phyloP scores from a whole-genome alignment of 1,140 invertebrate species.

The Drosophila bocqueti region DNA sequence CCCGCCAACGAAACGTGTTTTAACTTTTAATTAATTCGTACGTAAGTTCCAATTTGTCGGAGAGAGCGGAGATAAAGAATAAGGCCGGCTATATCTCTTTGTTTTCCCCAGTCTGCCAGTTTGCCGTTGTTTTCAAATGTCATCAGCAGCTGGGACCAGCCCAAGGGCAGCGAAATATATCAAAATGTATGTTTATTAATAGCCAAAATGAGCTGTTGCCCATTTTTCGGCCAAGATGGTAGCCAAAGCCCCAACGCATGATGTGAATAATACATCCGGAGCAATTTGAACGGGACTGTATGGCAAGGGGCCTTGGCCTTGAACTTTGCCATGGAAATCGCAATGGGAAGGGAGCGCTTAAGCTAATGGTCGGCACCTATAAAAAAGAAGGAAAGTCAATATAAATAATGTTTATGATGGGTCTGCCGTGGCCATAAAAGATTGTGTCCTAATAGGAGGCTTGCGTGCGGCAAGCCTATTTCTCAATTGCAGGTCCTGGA shows the following conservation, averaged over 20 bases:
- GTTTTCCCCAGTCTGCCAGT: slow-evolving; percentile 5
- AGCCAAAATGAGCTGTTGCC: slow-evolving; percentile 48
- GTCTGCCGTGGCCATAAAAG: slow-evolving; percentile 51
- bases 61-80: slow-evolving; percentile 13
- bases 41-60: slow-evolving; percentile 9
- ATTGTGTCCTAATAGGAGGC: slow-evolving; percentile 45
- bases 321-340: slow-evolving; percentile 60
- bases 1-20: slow-evolving; percentile 47
- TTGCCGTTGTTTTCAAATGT: slow-evolving; percentile 48
- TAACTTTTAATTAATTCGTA: slow-evolving; percentile 42
- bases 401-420: slow-evolving; percentile 68
- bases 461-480: slow-evolving; percentile 56
- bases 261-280: slow-evolving; percentile 56
- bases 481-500: slow-evolving; percentile 33
- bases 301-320: slow-evolving; percentile 34
- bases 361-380: slow-evolving; percentile 61
- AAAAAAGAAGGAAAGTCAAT: slow-evolving; percentile 63
- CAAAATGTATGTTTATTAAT: slow-evolving; percentile 70
- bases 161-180: slow-evolving; percentile 52
- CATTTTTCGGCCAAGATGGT: slow-evolving; percentile 31
- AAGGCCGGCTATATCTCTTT: slow-evolving; percentile 24
- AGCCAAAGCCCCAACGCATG: slow-evolving; percentile 50
- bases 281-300: slow-evolving; percentile 28
- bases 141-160: slow-evolving; percentile 35
- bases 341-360: slow-evolving; percentile 40